Percentiles rank a stretch among this genome's conserved stretches.
phyloP scores from a whole-genome alignment of 2,797 vertebrate genomes.

The Poliocrania exsul region DNA sequence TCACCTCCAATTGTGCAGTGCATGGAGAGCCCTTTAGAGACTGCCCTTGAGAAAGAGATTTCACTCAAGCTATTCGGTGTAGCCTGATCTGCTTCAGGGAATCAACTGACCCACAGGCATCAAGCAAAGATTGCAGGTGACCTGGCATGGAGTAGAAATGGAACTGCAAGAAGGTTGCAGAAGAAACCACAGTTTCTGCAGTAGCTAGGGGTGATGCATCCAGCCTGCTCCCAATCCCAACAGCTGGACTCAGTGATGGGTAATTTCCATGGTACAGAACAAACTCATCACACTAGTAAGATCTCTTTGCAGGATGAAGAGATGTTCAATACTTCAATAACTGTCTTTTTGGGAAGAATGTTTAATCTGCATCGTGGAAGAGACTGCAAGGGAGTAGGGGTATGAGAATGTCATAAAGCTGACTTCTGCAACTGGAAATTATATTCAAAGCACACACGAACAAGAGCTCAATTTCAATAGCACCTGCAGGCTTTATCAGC shows the following conservation, averaged over 20 bases:
- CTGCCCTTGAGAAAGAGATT: not conserved
- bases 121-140: not conserved
- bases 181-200: not conserved
- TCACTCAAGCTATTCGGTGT: not conserved
- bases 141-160: not conserved
- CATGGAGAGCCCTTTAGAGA: not conserved
- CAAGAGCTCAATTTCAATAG: slow-evolving; percentile 52
- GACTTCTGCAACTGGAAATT: slow-evolving; percentile 47
- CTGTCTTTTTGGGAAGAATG: not conserved
- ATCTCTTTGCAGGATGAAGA: not conserved
- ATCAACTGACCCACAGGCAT: not conserved
- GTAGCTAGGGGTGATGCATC: not conserved
- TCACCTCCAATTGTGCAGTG: not conserved
- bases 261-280: rapidly evolving
- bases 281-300: not conserved
- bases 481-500: slow-evolving; percentile 61
- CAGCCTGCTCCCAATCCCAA: not conserved
- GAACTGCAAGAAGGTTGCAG: not conserved
- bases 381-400: slow-evolving; percentile 3
- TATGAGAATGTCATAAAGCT: slow-evolving; percentile 15
- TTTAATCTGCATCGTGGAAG: not conserved
- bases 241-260: rapidly evolving
- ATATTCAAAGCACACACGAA: slow-evolving; percentile 41
- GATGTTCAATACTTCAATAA: not conserved
- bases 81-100: not conserved